Conservation (phyloP, 2,888 invertebrate genomes). For the Steinernema scapterisci region DNA sequence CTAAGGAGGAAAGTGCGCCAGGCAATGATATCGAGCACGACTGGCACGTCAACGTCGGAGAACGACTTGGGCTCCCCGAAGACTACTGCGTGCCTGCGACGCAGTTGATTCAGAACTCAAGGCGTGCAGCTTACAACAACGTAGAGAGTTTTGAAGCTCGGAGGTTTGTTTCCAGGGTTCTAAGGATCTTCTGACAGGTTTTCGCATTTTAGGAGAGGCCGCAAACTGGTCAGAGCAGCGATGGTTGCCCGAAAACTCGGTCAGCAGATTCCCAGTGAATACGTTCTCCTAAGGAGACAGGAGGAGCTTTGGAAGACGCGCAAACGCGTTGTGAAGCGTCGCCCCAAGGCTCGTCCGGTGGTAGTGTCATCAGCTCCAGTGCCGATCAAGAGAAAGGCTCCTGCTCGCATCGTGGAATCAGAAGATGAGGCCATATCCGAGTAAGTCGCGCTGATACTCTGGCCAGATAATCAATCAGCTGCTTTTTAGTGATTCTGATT, state of each 20-base stretch:
- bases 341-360: not conserved
- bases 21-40: not conserved
- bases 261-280: not conserved
- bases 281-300: not conserved
- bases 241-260: not conserved
- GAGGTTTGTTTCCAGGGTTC: not conserved
- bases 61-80: not conserved
- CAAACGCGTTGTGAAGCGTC: not conserved
- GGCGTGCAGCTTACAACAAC: too few relatives aligned
- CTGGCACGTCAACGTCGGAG: not conserved
- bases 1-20: not conserved
- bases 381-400: too few relatives aligned
- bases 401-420: not conserved
- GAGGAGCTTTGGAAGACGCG: slow-evolving; percentile 20
- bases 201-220: not conserved
- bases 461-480: not conserved
- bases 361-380: too few relatives aligned
- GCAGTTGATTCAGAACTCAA: too few relatives aligned
- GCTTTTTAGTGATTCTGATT: not conserved
- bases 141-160: not conserved
- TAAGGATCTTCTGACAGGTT: not conserved
- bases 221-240: slow-evolving; percentile 16
- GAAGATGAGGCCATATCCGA: slow-evolving; percentile 10
- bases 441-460: not conserved
- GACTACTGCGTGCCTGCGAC: not conserved